Conservation (phyloP, 2,797 vertebrate species). For the Gallirallus australis region DNA sequence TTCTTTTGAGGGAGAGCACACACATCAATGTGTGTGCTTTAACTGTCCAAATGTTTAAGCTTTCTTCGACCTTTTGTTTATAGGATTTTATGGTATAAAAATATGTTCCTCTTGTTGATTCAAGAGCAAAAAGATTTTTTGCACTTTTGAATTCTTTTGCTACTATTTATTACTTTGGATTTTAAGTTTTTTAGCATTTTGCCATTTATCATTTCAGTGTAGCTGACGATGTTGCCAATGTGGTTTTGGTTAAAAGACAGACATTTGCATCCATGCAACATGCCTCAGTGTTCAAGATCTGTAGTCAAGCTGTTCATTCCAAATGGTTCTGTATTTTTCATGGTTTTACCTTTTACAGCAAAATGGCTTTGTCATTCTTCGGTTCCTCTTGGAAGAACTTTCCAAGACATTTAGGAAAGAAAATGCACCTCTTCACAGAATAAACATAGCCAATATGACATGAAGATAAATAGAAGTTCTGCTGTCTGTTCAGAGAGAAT, state of each 20-base stretch:
- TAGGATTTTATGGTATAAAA: not conserved
- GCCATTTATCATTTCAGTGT: not conserved
- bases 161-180: not conserved
- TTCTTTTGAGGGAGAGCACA: not conserved
- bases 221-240: not conserved
- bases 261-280: not conserved
- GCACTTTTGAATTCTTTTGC: not conserved
- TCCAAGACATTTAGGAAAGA: not conserved
- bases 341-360: not conserved
- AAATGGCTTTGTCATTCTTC: not conserved
- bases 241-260: not conserved
- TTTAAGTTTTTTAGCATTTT: not conserved
- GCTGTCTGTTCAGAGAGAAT: not conserved
- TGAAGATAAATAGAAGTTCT: not conserved
- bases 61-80: not conserved
- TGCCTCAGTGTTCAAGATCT: not conserved
- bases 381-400: not conserved
- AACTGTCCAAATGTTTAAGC: not conserved
- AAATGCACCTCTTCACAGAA: not conserved
- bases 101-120: not conserved
- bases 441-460: not conserved
- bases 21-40: not conserved
- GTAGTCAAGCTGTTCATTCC: not conserved
- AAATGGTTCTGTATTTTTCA: not conserved
- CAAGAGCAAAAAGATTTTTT: not conserved